Evolutionary conservation across 2,113 vertebrate genomes (phyloP), one percentile per base, ranked within the genome.

Genomic region (Chaetodon trifascialis): DNA sequence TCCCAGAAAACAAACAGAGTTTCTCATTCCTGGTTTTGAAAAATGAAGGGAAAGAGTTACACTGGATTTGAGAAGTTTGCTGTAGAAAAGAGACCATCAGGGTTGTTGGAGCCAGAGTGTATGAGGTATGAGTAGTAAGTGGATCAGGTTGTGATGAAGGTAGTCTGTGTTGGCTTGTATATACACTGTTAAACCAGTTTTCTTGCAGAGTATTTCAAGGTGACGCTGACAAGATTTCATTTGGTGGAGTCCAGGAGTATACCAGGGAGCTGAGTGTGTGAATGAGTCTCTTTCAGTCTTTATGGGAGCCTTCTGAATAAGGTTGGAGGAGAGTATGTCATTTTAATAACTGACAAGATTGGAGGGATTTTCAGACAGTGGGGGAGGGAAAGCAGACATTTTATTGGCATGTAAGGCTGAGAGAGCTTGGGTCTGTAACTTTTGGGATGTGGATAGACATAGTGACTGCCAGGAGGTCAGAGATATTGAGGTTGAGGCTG

Each of bases 181-280:
- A 46, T 46, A 11, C 44, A 46, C 44, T 46, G 44, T 46, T 9
- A 46, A 46, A 46, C 30, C 30, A 30, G 30, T 30, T 30, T 30
- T 30, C 38, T 40, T 40, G 38, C 38, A 40, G 38, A 40, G 11
- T 47, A 14, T 16, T 47, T 47, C 46, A 47, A 15, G 46, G 12
- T 15, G 46, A 8, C 38, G 38, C 38, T 40, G 14, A 40, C 46
- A 47, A 2, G 38, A 11, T 11, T 44, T 44, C 42, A 44, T 44
- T 44, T 44, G 44, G 30, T n/a, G 46, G 34, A 54, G 12, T 23
- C 38, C 14, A 38, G 49, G 49, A 21, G n/a, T 25, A 5, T 40
- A 75, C 7, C 47, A 54, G 73, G 49, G 49, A 52, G 60, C 73
- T 7, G 60, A 52, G 21, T 64, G n/a, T 19, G 3, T 76, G n/a